A percentile compares a stretch with the other conserved stretches of the same genome.
Evolutionary conservation across 2,797 vertebrate genomes (phyloP).

Genomic region (Antennarius maculatus): DNA sequence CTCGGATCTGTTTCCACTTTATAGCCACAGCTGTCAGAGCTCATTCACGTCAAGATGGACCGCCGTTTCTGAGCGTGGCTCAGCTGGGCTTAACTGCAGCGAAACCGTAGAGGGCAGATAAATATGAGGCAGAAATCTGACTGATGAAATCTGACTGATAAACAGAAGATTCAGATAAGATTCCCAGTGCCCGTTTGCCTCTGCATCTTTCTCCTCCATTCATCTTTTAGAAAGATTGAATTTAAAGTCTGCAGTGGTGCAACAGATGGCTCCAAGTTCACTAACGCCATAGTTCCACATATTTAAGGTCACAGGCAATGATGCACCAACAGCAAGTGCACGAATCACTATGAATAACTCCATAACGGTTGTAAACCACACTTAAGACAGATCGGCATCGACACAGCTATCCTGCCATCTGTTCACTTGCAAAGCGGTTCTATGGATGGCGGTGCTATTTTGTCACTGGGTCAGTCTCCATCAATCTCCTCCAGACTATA

Average conservation of each 20-base stretch:
- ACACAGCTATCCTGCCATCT: conserved; percentile 19
- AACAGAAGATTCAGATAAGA: conserved; percentile 65
- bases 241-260: conserved; percentile 68
- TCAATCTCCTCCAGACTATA: no score
- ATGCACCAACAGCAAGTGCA: conserved; percentile 49
- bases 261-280: conserved; percentile 72
- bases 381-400: conserved; percentile 34
- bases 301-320: conserved; percentile 69
- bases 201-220: conserved; percentile 17
- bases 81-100: conserved; percentile 66
- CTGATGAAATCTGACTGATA: conserved; percentile 72
- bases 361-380: conserved; percentile 37
- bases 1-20: conserved; percentile 75
- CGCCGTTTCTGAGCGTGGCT: conserved; percentile 63
- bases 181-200: conserved; percentile 39
- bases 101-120: conserved; percentile 67
- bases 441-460: background rate
- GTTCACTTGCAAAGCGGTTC: conserved; percentile 11
- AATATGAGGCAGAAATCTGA: conserved; percentile 54
- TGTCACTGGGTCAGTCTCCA: background rate
- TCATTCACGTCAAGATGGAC: conserved; percentile 71
- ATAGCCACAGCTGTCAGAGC: conserved; percentile 74
- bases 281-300: conserved; percentile 61
- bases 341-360: conserved; percentile 45
- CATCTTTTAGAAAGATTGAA: conserved; percentile 42